These are phyloP conservation scores for Heliconius ethilla DNA, from an alignment of 2,888 invertebrate species.

Conservation along the genomic window DNA sequence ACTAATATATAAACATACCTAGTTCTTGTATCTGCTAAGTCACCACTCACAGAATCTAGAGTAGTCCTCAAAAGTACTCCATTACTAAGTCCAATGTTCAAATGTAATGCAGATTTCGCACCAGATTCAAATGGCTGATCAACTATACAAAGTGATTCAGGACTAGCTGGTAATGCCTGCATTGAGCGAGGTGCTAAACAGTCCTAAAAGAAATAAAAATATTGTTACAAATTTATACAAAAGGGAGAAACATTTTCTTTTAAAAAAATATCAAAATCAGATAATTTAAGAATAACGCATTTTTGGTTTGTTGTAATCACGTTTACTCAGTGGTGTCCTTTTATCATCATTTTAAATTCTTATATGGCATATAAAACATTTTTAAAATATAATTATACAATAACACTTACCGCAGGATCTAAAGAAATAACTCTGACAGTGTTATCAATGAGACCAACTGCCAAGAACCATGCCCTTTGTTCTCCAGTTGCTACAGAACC, in stretches of 20 bases:
- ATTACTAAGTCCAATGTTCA: constrained; percentile 98
- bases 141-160: constrained; percentile 98
- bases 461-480: constrained; percentile 96
- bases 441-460: constrained; percentile 97
- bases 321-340: constrained; percentile 79
- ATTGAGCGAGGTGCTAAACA: constrained; percentile 97
- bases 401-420: constrained; percentile 90
- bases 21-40: constrained; percentile 97
- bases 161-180: constrained; percentile 97
- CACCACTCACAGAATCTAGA: constrained; percentile 97
- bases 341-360: constrained; percentile 69
- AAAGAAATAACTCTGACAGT: constrained; percentile 98
- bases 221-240: background rate
- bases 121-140: constrained; percentile 89
- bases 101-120: constrained; percentile 88
- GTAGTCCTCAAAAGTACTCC: constrained; percentile 96
- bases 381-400: background rate
- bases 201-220: constrained; percentile 82
- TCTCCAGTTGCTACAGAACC: constrained; percentile 97
- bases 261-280: constrained; percentile 54
- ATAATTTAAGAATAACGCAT: constrained; percentile 76
- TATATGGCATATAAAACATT: constrained; percentile 4
- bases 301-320: constrained; percentile 78
- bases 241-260: too few relatives aligned
- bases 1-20: constrained; percentile 72